Evolutionary conservation across 1,140 invertebrate genomes (phyloP), one percentile per base, ranked within the genome.

Genomic region (Hyphantria cunea): DNA sequence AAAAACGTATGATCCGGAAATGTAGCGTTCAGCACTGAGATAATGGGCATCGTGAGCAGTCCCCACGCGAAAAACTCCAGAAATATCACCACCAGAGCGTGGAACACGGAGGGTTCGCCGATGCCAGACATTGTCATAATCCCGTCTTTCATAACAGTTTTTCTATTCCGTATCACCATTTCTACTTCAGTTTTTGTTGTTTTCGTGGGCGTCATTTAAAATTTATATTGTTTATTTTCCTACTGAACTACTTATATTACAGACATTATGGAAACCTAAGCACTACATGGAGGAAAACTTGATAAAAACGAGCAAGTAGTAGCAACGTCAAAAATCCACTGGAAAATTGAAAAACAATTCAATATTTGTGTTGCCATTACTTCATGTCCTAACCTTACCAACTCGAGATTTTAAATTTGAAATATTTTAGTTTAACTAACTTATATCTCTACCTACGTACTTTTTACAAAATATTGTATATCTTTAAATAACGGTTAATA

Each of bases 61-160:
- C 99, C 99, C 98, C 99, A 99, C 59, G 98, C 97, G 92, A 99
- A 99, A 92, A 99, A 99, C 93, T 99, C 99, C 87, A 99, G 93
- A 92, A 99, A 99, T 91, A 99, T 99, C 73, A 99, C 97, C 74
- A 99, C 95, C 82, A 99, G 92, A 47, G 98, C 99, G 94, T 99
- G 99, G 91, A 98, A 98, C 39, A 99, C 95, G 82, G 96, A 98
- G 53, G 98, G 97, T 83, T 98, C 96, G 66, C 97, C 97, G 80
- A 98, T 95, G 68, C 97, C 97, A 69, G 96, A 97, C 80, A 89
- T 89, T 79, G 89, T 91, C 85, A 91, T 87, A 65, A 91, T 86
- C 77, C 89, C 89, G 82, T 92, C 90, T 86, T 91, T 88, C 81
- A 90, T 86, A 76, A 86, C 86, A 80, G 88, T 90, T 81, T 91